These are phyloP conservation scores for Phymanthus crucifer DNA, from an alignment of 92 coral and sea anemone species.

Conservation along the genomic window DNA sequence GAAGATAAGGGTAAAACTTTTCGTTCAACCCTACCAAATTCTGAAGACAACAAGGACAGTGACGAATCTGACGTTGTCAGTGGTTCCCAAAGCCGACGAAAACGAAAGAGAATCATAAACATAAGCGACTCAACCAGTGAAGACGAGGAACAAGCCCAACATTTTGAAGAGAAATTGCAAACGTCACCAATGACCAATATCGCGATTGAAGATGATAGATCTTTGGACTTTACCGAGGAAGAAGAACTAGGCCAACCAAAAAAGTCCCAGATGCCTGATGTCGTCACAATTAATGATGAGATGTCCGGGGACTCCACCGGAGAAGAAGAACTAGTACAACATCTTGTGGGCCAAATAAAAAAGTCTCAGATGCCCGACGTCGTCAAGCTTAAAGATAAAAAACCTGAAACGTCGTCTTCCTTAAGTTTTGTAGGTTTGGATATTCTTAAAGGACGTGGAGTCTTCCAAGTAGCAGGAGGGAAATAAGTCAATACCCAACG, in stretches of 20 bases:
- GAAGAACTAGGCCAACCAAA: no score
- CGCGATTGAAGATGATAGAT: no score
- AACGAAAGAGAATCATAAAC: neutral
- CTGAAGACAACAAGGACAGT: neutral
- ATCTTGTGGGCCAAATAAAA: neutral
- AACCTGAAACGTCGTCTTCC: neutral
- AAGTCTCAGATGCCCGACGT: neutral
- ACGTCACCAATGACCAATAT: no score
- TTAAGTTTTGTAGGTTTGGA: neutral
- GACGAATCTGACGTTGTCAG: slow-evolving; percentile 4
- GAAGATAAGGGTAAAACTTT: slow-evolving; percentile 4
- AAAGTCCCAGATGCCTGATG: no score
- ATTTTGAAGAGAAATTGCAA: no score
- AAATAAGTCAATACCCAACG: slow-evolving; percentile 9
- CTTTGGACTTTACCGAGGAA: no score
- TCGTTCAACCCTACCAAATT: neutral
- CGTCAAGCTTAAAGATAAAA: neutral
- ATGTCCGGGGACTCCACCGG: no score
- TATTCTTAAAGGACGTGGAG: neutral
- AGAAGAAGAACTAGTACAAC: neutral
- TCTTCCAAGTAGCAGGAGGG: slow-evolving; percentile 17
- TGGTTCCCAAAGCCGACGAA: neutral
- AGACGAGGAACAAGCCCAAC: neutral
- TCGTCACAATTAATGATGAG: no score
- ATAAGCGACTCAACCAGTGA: neutral